Percentiles rank a stretch among this genome's conserved stretches.
Conservation (phyloP, 2,797 vertebrate genomes). For the Propithecus perrieri region DNA sequence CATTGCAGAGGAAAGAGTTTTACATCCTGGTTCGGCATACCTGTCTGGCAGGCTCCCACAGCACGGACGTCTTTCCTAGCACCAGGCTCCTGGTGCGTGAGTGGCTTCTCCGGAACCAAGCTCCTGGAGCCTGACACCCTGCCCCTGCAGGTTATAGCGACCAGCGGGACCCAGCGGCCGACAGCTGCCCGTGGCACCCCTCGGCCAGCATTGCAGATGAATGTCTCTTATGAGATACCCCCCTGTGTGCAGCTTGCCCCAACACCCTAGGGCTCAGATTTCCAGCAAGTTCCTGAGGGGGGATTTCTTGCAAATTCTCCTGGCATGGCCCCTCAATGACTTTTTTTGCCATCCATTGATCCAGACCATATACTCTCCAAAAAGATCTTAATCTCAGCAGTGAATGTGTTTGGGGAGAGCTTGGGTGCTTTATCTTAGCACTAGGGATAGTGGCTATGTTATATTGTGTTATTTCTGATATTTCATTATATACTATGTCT, state of each 20-base stretch:
- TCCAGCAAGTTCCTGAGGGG: not conserved
- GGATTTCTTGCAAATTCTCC: not conserved
- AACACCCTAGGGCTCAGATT: not conserved
- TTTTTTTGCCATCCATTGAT: not conserved
- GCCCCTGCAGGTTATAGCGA: fast-evolving
- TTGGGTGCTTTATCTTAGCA: not conserved
- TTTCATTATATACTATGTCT: not conserved
- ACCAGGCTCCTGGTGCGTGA: fast-evolving
- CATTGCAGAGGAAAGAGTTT: not conserved
- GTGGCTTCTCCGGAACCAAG: not conserved
- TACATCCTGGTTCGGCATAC: not conserved
- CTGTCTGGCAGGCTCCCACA: not conserved
- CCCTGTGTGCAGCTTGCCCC: not conserved
- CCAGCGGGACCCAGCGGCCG: not conserved
- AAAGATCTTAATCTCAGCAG: not conserved
- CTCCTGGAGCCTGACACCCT: fast-evolving
- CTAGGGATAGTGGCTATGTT: not conserved
- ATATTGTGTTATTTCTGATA: not conserved
- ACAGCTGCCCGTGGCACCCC: too few relatives aligned
- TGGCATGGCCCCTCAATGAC: not conserved
- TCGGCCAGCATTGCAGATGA: too few relatives aligned
- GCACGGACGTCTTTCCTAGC: fast-evolving
- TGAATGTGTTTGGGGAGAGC: not conserved
- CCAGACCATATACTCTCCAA: not conserved
- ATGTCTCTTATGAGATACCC: not conserved